Conservation (phyloP, 2,888 invertebrate genomes). For the Yponomeuta cagnagella region DNA sequence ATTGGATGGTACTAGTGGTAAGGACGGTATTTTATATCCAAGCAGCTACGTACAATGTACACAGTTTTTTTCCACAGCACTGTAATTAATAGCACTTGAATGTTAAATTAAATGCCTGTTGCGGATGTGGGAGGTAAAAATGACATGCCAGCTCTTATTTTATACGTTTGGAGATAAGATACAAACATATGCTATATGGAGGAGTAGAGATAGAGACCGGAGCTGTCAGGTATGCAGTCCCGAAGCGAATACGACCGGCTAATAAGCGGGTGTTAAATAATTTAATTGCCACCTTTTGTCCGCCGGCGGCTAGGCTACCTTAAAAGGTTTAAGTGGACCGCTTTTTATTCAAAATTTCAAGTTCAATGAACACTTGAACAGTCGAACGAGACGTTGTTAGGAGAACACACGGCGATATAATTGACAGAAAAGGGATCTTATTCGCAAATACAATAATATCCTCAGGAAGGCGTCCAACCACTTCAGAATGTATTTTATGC, state of each 20-base stretch:
- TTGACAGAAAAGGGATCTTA: not conserved
- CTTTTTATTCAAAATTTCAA: slow-evolving; percentile 15
- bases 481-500: not conserved
- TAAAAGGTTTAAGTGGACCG: slow-evolving; percentile 18
- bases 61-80: slow-evolving; percentile 1
- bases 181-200: slow-evolving; percentile 14
- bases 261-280: slow-evolving; percentile 26
- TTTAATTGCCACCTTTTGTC: slow-evolving; percentile 26
- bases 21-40: not conserved
- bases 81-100: slow-evolving; percentile 11
- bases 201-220: slow-evolving; percentile 13
- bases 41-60: not conserved
- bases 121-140: slow-evolving; percentile 11
- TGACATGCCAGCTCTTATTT: slow-evolving; percentile 12
- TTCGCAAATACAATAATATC: not conserved
- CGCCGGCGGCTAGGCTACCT: slow-evolving; percentile 22
- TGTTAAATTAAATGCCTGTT: not conserved
- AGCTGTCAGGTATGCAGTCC: slow-evolving; percentile 21
- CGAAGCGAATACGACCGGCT: slow-evolving; percentile 20
- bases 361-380: slow-evolving; percentile 11
- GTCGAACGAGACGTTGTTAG: not conserved
- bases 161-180: not conserved
- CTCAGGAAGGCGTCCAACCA: not conserved
- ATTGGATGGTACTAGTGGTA: slow-evolving; percentile 1
- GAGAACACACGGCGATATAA: not conserved